phyloP scores from a whole-genome alignment of 2,113 vertebrate species.

The Neoarius graeffei region DNA sequence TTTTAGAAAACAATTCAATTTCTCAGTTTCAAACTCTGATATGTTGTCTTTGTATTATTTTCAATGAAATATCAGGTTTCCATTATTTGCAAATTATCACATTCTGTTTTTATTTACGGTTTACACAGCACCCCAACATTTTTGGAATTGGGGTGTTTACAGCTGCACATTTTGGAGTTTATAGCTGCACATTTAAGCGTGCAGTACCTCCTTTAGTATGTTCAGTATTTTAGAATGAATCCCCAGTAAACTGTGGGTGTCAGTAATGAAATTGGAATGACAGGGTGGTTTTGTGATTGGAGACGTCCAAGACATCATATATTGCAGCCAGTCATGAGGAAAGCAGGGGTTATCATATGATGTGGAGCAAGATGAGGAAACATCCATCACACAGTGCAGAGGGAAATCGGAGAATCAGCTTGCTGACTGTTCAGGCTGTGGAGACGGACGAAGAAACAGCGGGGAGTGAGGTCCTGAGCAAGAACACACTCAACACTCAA shows the following conservation, averaged over 20 bases:
- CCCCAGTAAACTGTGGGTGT: neutral
- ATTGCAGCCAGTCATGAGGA: neutral
- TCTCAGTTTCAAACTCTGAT: too few relatives aligned
- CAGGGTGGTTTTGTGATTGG: neutral
- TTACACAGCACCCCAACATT: too few relatives aligned
- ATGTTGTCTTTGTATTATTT: too few relatives aligned
- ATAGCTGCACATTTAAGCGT: too few relatives aligned
- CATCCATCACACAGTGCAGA: constrained; percentile 55
- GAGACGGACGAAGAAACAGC: constrained; percentile 22
- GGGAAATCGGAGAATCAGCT: constrained; percentile 12
- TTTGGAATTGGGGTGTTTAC: too few relatives aligned
- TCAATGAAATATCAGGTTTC: too few relatives aligned
- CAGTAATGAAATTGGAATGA: neutral
- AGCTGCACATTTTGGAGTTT: too few relatives aligned
- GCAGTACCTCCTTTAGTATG: neutral
- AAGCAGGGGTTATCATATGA: constrained; percentile 23
- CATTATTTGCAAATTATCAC: too few relatives aligned
- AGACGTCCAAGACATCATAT: neutral
- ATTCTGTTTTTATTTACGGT: too few relatives aligned
- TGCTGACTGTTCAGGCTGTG: constrained; percentile 28
- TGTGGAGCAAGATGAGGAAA: constrained; percentile 56
- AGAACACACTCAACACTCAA: constrained; percentile 22
- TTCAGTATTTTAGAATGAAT: neutral
- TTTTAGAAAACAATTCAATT: too few relatives aligned
- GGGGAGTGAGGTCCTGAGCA: neutral